These are phyloP conservation scores for Gopherus evgoodei DNA, from an alignment of 2,113 vertebrate genomes.

Conservation along the genomic window DNA sequence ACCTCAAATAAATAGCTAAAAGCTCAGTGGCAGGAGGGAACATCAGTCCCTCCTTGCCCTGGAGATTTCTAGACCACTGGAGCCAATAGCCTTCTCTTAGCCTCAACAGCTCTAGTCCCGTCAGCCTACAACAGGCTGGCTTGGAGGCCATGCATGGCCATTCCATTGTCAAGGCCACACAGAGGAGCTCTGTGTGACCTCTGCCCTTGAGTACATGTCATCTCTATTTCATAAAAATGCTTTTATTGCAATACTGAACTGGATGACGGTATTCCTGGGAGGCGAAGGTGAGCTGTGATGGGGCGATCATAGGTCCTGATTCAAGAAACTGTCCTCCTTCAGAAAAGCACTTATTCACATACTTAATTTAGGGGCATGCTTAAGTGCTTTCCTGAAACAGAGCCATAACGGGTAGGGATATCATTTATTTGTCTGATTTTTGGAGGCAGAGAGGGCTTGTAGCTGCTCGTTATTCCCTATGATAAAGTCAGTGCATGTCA, in stretches of 20 bases:
- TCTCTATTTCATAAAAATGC: not conserved
- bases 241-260: not conserved
- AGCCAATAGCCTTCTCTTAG: not conserved
- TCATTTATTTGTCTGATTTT: not conserved
- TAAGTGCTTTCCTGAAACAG: not conserved
- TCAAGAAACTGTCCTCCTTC: not conserved
- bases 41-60: not conserved
- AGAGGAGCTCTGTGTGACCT: not conserved
- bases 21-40: not conserved
- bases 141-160: not conserved
- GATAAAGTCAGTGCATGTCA: not conserved
- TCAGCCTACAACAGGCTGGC: not conserved
- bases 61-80: not conserved
- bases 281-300: not conserved
- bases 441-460: constrained; percentile 6
- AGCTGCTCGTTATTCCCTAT: constrained; percentile 54
- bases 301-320: not conserved
- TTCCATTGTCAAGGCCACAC: not conserved
- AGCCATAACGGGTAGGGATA: not conserved
- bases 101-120: not conserved
- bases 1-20: not conserved
- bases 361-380: not conserved
- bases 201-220: not conserved
- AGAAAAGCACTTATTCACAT: not conserved
- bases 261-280: not conserved